A percentile compares a stretch with the other conserved stretches of the same genome.
Conservation (phyloP, 53 echinoderm and acorn worm species). For the Zoroaster sp. region DNA sequence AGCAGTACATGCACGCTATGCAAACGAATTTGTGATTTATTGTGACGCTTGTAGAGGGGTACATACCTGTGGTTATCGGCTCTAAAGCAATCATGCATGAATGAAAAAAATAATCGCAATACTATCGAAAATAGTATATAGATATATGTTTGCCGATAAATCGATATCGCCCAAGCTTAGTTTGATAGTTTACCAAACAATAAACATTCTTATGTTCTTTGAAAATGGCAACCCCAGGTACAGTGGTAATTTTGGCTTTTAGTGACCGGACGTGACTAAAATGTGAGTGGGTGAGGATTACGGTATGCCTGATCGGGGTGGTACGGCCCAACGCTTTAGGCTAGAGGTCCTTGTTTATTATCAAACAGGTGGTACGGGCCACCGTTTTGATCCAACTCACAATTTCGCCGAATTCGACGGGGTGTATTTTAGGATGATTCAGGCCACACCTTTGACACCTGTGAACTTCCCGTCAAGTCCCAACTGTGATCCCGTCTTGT, state of each 20-base stretch:
- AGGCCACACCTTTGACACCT: too few species aligned
- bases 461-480: not conserved
- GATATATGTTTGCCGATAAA: not conserved
- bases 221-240: not conserved
- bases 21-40: too few species aligned
- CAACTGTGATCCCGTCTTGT: not conserved
- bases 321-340: not conserved
- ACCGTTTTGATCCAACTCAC: not conserved
- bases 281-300: not conserved
- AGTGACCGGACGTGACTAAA: not conserved
- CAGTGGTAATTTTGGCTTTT: too few species aligned
- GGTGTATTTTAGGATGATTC: not conserved
- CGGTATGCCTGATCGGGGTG: not conserved
- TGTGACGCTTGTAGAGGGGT: too few species aligned
- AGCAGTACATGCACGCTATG: too few species aligned
- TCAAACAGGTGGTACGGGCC: not conserved
- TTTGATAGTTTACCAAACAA: not conserved
- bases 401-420: not conserved
- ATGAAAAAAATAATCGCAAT: too few species aligned
- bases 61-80: too few species aligned
- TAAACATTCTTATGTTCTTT: not conserved
- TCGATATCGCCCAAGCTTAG: not conserved
- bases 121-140: not conserved
- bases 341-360: not conserved
- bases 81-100: too few species aligned